A percentile compares a stretch with the other conserved stretches of the same genome.
Conservation (phyloP, 92 coral and sea anemone genomes). For the Diadumene lineata region DNA sequence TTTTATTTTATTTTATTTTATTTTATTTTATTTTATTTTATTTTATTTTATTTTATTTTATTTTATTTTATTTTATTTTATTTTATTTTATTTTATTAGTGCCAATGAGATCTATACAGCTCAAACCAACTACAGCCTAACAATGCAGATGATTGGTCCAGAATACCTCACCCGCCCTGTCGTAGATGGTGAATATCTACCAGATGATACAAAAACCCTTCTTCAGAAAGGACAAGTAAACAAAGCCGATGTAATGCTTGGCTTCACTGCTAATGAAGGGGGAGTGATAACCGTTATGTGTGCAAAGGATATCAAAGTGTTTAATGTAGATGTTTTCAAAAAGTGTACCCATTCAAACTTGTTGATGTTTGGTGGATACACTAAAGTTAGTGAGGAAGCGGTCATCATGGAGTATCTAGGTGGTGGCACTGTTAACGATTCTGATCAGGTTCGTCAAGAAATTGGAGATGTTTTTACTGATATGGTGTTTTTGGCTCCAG, state of each 20-base stretch:
- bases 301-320: no score
- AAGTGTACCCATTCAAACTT: no score
- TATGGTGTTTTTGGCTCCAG: conserved; percentile 41
- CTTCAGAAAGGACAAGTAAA: conserved; percentile 30
- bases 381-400: conserved; percentile 27
- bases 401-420: conserved; percentile 39
- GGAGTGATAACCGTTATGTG: not conserved
- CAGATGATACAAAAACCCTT: conserved; percentile 39
- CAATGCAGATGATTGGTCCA: not conserved
- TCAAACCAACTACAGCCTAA: conserved; percentile 14
- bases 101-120: conserved; percentile 33
- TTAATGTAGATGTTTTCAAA: not conserved
- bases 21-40: no score
- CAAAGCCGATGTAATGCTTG: conserved; percentile 42
- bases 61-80: no score
- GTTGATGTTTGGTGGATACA: not conserved
- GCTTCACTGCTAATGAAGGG: conserved; percentile 17
- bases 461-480: conserved; percentile 30
- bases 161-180: conserved; percentile 14
- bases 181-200: conserved; percentile 49
- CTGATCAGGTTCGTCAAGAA: conserved; percentile 21
- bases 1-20: no score
- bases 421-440: conserved; percentile 31
- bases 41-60: no score
- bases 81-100: not conserved